Conservation (phyloP, 1,140 invertebrate genomes). For the Solenopsis invicta region DNA sequence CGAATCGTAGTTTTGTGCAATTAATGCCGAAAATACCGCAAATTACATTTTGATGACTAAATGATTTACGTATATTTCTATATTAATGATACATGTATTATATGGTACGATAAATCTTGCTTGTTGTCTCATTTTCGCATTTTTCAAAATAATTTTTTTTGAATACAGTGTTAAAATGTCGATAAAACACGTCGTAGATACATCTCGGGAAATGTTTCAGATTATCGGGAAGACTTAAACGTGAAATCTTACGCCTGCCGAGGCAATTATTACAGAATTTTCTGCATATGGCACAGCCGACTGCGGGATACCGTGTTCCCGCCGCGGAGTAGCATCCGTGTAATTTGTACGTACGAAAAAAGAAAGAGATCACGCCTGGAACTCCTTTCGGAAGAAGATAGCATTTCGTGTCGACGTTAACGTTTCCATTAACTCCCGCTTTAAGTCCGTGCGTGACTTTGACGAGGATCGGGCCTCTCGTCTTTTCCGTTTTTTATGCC, state of each 20-base stretch:
- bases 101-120: not conserved
- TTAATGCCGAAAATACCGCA: not conserved
- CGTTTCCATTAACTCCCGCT: slow-evolving; percentile 79
- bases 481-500: slow-evolving; percentile 58
- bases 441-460: slow-evolving; percentile 79
- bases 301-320: slow-evolving; percentile 2
- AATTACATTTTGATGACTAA: not conserved
- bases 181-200: not conserved
- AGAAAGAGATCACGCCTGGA: slow-evolving; percentile 39
- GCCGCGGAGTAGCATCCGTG: slow-evolving; percentile 15
- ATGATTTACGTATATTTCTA: not conserved
- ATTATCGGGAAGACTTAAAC: slow-evolving; percentile 7
- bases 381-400: slow-evolving; percentile 9
- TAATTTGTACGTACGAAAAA: slow-evolving; percentile 53
- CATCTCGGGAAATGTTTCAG: not conserved
- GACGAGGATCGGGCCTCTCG: slow-evolving; percentile 77
- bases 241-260: not conserved
- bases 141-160: not conserved
- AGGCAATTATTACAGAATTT: slow-evolving; percentile 1
- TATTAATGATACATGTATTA: not conserved
- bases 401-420: slow-evolving; percentile 72
- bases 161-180: not conserved
- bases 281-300: slow-evolving; percentile 27
- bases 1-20: not conserved
- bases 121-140: not conserved